Evolutionary conservation across 1,140 invertebrate species (phyloP).

Genomic region (Drosophila seguyi): DNA sequence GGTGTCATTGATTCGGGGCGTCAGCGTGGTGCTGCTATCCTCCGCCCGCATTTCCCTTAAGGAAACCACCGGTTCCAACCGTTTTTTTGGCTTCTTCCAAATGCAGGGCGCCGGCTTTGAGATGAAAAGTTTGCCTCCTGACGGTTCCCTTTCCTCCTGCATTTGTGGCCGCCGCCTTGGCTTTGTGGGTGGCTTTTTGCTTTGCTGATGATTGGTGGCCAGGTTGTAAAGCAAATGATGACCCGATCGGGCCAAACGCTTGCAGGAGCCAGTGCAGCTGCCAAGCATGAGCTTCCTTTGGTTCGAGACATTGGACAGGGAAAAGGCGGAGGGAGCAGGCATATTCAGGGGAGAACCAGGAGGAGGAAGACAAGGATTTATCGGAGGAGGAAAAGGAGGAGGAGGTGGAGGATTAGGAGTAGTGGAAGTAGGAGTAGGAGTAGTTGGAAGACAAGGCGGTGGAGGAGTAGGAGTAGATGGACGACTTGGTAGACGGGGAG

Average conservation of each 20-base stretch:
- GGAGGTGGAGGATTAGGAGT: too few relatives aligned
- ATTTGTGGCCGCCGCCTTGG: too few relatives aligned
- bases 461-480: too few relatives aligned
- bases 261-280: slow-evolving; percentile 25
- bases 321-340: too few relatives aligned
- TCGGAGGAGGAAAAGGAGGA: too few relatives aligned
- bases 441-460: too few relatives aligned
- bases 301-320: background rate
- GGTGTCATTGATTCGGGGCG: background rate
- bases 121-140: background rate
- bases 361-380: too few relatives aligned
- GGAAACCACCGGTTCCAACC: background rate
- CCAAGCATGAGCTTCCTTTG: slow-evolving; percentile 11
- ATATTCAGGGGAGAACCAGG: too few relatives aligned
- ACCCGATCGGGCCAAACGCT: slow-evolving; percentile 25
- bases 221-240: slow-evolving; percentile 62
- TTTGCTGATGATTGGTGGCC: background rate
- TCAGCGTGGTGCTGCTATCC: slow-evolving; percentile 29
- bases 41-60: background rate
- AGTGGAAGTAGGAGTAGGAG: too few relatives aligned
- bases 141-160: fast-evolving
- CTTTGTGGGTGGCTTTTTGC: background rate
- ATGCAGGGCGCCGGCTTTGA: slow-evolving; percentile 10
- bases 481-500: too few relatives aligned
- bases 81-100: slow-evolving; percentile 1